Percentiles rank a stretch among this genome's conserved stretches.
Conservation (phyloP, 2,113 vertebrate species). For the Amphiprion percula region DNA sequence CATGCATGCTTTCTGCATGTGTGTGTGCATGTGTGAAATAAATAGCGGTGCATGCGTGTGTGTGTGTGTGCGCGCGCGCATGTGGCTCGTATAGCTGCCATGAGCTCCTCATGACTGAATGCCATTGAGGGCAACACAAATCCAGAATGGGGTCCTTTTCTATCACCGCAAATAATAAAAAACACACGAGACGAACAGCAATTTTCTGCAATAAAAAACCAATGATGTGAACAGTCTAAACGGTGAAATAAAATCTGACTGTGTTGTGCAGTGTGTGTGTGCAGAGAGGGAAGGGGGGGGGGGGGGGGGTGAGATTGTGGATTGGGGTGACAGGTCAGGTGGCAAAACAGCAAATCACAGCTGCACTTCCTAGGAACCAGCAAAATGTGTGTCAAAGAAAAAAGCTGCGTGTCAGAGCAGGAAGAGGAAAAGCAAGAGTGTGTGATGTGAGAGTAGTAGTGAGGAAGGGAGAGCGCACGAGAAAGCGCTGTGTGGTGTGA, state of each 20-base stretch:
- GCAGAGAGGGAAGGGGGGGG: not conserved
- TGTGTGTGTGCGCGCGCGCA: slow-evolving; percentile 38
- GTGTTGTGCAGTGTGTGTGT: slow-evolving; percentile 15
- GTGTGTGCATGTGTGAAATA: slow-evolving; percentile 51
- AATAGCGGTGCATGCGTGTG: slow-evolving; percentile 40
- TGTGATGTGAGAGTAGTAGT: slow-evolving; percentile 38
- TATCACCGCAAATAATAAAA: slow-evolving; percentile 37
- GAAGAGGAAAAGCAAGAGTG: slow-evolving; percentile 42
- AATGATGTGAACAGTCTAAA: slow-evolving; percentile 45
- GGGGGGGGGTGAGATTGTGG: not conserved
- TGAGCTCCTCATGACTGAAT: slow-evolving; percentile 58
- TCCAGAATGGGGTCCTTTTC: slow-evolving; percentile 43
- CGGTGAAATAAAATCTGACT: slow-evolving; percentile 49
- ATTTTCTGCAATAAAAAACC: slow-evolving; percentile 56
- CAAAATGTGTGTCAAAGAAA: slow-evolving; percentile 59
- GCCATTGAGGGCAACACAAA: slow-evolving; percentile 50
- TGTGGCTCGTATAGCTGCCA: slow-evolving; percentile 37
- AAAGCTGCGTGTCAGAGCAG: slow-evolving; percentile 60
- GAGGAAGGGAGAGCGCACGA: slow-evolving; percentile 38
- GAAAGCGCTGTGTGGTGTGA: slow-evolving; percentile 17
- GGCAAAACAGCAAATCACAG: slow-evolving; percentile 61
- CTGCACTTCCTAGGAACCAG: slow-evolving; percentile 60
- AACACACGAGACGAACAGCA: slow-evolving; percentile 18
- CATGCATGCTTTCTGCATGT: slow-evolving; percentile 46
- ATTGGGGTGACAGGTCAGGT: slow-evolving; percentile 58